Base-by-base conservation (phyloP, 2,888 invertebrate genomes). In the Lasioglossum zephyrum region DNA sequence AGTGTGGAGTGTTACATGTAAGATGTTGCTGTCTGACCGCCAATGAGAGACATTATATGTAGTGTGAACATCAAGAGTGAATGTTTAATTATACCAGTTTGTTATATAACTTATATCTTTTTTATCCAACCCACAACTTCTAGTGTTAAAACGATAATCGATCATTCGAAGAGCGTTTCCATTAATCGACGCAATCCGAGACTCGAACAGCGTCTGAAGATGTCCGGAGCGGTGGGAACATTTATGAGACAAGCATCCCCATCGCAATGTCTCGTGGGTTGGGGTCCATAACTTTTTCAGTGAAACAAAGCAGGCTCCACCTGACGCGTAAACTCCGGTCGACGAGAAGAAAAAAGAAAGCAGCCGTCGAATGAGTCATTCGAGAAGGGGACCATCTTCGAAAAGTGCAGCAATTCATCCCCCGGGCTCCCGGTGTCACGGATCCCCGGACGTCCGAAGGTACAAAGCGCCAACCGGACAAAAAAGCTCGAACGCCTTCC, bases 401-500 rank as follows among this genome's bases (percentile, higher is more conserved):
- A 22, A 66, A 36, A 22, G 44, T 16, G 66, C 47, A 36, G 16
- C 77, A 53, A 77, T 77, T 70, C 70, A 53, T 77, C 53, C 39
- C 41, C 39, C 22, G 16, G 4, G n/a, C 49, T 26, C 39, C 60
- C 63, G 26, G 41, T 22, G 36, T 9, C 18, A 36, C 18, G 5
- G 36, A 9, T 6, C 8, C 11, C 5, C 31, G 41, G 53, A 26
- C 57, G 63, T 74, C 72, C 22, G 16, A 11, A 26, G 44, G 26
- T 22, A 74, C 66, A 74, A 79, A 81, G 87, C 81, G 85, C 49
- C 76, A 49, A 16, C 31, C 76, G 9, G 87, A 80, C 81, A 90
- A 90, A 90, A 91, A 88, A 73, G 83, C 82, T 88, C 72, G 84
- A 73, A 82, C 82, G 84, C 74, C 92, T 90, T 88, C 79, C 87